Evolutionary conservation across 2,113 vertebrate genomes (phyloP), one percentile per base, ranked within the genome.

Genomic region (Chauna torquata): DNA sequence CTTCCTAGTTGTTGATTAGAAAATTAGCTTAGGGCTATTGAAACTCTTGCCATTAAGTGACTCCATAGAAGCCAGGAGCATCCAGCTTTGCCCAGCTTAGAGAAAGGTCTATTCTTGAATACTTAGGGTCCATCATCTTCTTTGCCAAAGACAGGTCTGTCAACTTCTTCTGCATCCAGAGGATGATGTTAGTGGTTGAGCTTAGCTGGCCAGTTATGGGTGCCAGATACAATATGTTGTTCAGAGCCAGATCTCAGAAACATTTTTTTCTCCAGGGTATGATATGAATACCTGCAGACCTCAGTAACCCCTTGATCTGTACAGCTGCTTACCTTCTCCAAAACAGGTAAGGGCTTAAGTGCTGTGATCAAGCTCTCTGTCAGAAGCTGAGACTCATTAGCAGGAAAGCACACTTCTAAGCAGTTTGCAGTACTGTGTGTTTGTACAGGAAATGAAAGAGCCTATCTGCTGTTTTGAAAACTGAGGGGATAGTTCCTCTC

Each of bases 401-500:
- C 50, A 77, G 38, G 11, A 88, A 86, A 85, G 42, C 17, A 47
- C 1, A 3, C 5, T 62, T 54, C 58, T 47, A 55, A 94, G 61
- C 13, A 50, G 27, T 65, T 74, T 94, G 27, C 25, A 68, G 47
- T 12, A 15, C 24, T 36, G 8, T 50, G 13, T 80, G 13, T 59
- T 84, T 82, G 45, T 65, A 54, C 57, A 91, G 86, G 90, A 89
- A 89, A 40, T 68, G 14, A 76, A 92, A 68, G 58, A 95, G 45
- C 59, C 49, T 80, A 55, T 68, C 49, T 89, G 36, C 42, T 68
- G 20, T 79, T 92, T 47, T 61, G 27, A 82, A 86, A 85, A 75
- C 36, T 47, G 66, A 52, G 23, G 11, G 54, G 8, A 61, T 42
- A 76, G 54, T 24, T 92, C 16, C 49, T 91, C 84, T 86, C 42